Percentiles rank a stretch among this genome's conserved stretches.
phyloP scores from a whole-genome alignment of 2,888 invertebrate genomes.

The Neocrepidodera transversa region DNA sequence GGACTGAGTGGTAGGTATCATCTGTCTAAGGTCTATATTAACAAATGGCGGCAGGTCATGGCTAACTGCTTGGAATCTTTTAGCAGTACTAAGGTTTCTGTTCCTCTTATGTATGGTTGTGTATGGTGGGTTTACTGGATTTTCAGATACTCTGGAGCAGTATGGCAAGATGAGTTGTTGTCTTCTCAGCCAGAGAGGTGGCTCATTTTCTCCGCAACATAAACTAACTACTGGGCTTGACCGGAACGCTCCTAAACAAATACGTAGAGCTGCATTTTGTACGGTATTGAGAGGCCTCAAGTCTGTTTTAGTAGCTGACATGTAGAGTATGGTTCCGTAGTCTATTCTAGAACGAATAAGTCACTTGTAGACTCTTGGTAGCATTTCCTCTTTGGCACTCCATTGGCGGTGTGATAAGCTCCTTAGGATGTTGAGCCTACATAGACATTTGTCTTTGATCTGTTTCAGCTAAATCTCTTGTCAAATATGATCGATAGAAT shows the following conservation, averaged over 20 bases:
- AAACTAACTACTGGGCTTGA: constrained; percentile 2
- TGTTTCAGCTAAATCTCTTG: constrained; percentile 2
- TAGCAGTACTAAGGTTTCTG: background rate
- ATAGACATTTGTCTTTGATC: background rate
- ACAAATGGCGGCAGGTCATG: too few relatives aligned
- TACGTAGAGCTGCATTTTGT: constrained; percentile 10
- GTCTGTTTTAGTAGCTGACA: constrained; percentile 4
- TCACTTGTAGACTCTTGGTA: constrained; percentile 3
- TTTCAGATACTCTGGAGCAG: background rate
- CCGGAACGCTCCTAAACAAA: constrained; percentile 12
- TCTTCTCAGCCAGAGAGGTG: background rate
- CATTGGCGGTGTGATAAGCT: constrained; percentile 7
- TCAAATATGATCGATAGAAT: background rate
- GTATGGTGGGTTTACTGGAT: background rate
- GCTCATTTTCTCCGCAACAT: background rate
- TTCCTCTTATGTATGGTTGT: background rate
- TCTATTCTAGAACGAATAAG: too few relatives aligned
- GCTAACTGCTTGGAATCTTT: too few relatives aligned
- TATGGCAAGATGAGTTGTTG: background rate
- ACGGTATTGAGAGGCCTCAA: constrained; percentile 3
- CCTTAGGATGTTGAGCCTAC: constrained; percentile 1
- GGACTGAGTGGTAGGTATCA: too few relatives aligned
- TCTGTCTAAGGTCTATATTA: too few relatives aligned
- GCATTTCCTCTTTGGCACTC: constrained; percentile 4
- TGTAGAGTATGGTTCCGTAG: too few relatives aligned